Evolutionary conservation across 2,888 invertebrate genomes (phyloP).

Genomic region (Tyria jacobaeae): DNA sequence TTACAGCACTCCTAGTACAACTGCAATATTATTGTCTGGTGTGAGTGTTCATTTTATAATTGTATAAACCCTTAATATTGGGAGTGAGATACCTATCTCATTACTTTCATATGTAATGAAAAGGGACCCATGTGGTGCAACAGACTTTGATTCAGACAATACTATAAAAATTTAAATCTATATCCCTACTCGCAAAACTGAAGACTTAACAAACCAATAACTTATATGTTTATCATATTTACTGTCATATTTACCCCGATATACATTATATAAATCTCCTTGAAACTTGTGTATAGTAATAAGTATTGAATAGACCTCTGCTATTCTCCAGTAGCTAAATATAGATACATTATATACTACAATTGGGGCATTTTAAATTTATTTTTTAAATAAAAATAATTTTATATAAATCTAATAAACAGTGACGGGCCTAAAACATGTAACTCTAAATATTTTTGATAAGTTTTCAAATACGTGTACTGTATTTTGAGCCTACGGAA

Average conservation of each 20-base stretch:
- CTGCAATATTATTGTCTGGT: constrained; percentile 38
- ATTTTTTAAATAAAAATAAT: constrained; percentile 38
- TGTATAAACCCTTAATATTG: constrained; percentile 9
- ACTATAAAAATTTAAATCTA: constrained; percentile 4
- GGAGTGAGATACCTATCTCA: neutral
- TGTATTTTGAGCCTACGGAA: neutral
- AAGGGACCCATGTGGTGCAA: neutral
- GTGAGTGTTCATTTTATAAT: constrained; percentile 9
- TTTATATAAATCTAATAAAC: constrained; percentile 36
- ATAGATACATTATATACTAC: constrained; percentile 40
- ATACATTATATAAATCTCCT: constrained; percentile 24
- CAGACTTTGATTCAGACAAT: neutral
- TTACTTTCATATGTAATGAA: neutral
- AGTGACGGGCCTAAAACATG: constrained; percentile 22
- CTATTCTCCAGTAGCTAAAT: constrained; percentile 34
- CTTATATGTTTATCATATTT: constrained; percentile 22
- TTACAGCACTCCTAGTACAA: constrained; percentile 18
- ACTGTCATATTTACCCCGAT: constrained; percentile 25
- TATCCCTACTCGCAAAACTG: constrained; percentile 2
- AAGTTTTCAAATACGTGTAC: neutral
- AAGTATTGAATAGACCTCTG: constrained; percentile 31
- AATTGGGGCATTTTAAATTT: constrained; percentile 51
- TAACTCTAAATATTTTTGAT: neutral
- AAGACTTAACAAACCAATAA: constrained; percentile 10
- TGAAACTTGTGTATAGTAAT: constrained; percentile 29